Evolutionary conservation across 37 sponge, comb jelly and placozoan genomes (phyloP), one percentile per base, ranked within the genome.

Genomic region (Agelas oroides): DNA sequence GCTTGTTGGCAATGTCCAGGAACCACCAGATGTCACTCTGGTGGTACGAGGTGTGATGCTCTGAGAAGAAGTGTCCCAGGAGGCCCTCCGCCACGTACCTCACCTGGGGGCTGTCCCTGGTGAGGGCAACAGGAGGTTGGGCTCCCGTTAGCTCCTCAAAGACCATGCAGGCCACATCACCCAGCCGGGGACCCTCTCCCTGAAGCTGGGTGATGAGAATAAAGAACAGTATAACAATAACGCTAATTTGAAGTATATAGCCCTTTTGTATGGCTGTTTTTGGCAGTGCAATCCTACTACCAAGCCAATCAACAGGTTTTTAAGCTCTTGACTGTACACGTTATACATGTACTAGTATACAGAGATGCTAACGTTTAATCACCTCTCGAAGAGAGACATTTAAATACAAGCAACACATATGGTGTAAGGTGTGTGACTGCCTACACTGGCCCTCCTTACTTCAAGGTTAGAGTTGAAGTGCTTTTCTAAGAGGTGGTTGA

Each of bases 11-110:
- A 25, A 76, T 31, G 37, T 78, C 77, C 54, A 92, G 69, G 76
- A 92, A 86, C 84, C 84, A 87, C 46, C 32, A 13, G 21, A 76
- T 66, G 65, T 92, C 92, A 24, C 83, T 31, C 1, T 59, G 34
- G 25, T 77, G 68, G 55, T 73, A 70, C 18, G 18, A 37, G 23
- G 68, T 62, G 30, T 62, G 81, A 32, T 83, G 62, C 16, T 32
- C 30, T n/a, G 92, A 82, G 75, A 92, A 92, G 80, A 79, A 88
- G 55, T 88, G 89, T 19, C 69, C 67, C 13, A 88, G 55, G 21
- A 81, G 60, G 1, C 89, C 89, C 55, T 88, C 89, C 25, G 72
- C 24, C 54, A 73, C 16, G 0, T 27, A 59, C 25, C 67, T 53
- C 54, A 53, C 56, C 53, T 53, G 52, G 53, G 46, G 5, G 20